phyloP scores from a whole-genome alignment of 2,113 vertebrate species.

The Trematocara stigmaticum region DNA sequence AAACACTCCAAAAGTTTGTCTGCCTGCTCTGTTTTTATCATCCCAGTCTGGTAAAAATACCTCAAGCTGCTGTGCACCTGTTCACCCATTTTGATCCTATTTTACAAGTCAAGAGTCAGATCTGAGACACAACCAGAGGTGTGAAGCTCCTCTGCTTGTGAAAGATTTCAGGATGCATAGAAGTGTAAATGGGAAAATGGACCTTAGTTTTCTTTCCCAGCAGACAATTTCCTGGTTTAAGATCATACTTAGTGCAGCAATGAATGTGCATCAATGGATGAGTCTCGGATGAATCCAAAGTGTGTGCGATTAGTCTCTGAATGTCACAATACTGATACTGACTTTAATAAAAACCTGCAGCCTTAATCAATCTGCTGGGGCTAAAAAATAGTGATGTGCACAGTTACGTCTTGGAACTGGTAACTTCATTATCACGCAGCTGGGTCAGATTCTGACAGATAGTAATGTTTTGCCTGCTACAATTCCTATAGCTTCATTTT shows the following conservation, averaged over 20 bases:
- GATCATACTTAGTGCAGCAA: background rate
- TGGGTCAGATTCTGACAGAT: background rate
- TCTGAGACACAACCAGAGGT: background rate
- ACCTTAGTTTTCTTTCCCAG: background rate
- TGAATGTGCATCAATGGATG: background rate
- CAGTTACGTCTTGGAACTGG: background rate
- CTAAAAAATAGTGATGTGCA: background rate
- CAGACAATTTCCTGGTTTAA: background rate
- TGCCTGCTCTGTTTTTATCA: background rate
- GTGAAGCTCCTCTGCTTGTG: background rate
- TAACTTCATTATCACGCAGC: background rate
- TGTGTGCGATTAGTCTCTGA: background rate
- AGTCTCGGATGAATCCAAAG: background rate
- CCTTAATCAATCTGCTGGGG: background rate
- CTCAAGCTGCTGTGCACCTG: background rate
- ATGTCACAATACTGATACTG: background rate
- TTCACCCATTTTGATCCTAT: background rate
- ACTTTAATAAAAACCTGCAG: background rate
- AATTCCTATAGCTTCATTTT: background rate
- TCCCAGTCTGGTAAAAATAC: background rate
- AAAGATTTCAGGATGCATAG: background rate
- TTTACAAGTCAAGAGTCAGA: background rate
- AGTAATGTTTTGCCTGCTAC: background rate
- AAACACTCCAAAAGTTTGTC: background rate
- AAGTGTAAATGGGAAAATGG: background rate